Conservation (phyloP, 2,113 vertebrate genomes). For the Arenaria interpres region DNA sequence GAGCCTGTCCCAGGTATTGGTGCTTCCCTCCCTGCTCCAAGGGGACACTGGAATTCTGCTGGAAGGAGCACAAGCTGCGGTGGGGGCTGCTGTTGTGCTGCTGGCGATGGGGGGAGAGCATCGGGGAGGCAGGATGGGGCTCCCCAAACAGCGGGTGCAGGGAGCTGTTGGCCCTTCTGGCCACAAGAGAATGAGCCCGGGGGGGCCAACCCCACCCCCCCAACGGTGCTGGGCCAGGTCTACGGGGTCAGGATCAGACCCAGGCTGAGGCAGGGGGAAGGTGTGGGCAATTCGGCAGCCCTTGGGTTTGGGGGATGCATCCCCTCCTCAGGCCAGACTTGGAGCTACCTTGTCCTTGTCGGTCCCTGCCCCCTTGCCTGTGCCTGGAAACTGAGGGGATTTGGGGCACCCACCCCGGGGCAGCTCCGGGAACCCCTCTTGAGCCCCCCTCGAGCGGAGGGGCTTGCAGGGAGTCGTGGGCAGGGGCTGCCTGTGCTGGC, state of each 20-base stretch:
- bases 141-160: fast-evolving
- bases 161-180: neutral
- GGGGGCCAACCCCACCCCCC: too few relatives aligned
- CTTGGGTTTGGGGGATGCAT: neutral
- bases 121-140: neutral
- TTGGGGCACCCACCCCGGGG: fast-evolving
- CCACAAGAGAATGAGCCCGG: fast-evolving
- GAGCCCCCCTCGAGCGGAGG: fast-evolving
- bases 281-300: neutral
- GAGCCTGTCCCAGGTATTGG: neutral
- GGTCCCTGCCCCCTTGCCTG: too few relatives aligned
- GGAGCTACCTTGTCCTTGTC: fast-evolving
- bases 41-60: fast-evolving
- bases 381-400: neutral
- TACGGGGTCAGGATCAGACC: neutral
- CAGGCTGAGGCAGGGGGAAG: neutral
- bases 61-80: neutral
- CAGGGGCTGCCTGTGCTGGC: fast-evolving
- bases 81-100: fast-evolving
- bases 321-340: neutral
- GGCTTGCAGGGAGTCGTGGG: neutral
- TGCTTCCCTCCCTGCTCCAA: neutral
- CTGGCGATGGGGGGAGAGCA: fast-evolving
- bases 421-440: fast-evolving
- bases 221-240: fast-evolving